Base-by-base conservation (phyloP, 2,888 invertebrate species). In the Spialia ferax region DNA sequence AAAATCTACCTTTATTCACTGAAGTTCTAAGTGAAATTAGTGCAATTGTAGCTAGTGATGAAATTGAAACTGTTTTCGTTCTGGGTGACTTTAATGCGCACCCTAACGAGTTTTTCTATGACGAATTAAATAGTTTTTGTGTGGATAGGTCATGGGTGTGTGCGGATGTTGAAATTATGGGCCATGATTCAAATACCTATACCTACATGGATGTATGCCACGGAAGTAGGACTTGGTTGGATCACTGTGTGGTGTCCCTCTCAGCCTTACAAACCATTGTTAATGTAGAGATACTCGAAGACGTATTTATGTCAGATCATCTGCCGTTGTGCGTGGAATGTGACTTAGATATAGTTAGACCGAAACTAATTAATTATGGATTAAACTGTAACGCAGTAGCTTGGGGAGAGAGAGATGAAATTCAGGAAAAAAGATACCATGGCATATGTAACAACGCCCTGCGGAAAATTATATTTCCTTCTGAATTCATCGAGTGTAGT, bases 41-140 rank as follows among this genome's bases (percentile, higher is more conserved):
- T 35, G 35, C 35, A 2, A 13, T 35, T 35, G 35, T 35, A 35
- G 35, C 11, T 1, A 35, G 35, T 13, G 3, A 13, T 13, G 35
- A 35, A 10, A 13, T 69, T 15, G 50, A 60, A 38, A 48, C 67
- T 11, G 11, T 48, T 29, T 67, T 29, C 10, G 8, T 29, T 2
- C 10, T 29, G 3, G 29, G 10, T 3, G 29, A 29, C 8, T 29
- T 29, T 29, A 29, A 29, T 29, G 29, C 29, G 8, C 29, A 29
- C 29, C 10, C 29, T 1, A 29, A 8, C 29, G 35, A 35, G 35
- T 13, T 35, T 35, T 13, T 13, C 1, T 35, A 11, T 38, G 57
- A 4, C n/a, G 35, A 57, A 15, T 35, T 35, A 13, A 13, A 13
- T 13, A 35, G 35, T 35, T 35, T 35, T 13, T 35, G 35, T 35